Base-by-base conservation (phyloP, 2,888 invertebrate species). In the Amphiduros pacificus region DNA sequence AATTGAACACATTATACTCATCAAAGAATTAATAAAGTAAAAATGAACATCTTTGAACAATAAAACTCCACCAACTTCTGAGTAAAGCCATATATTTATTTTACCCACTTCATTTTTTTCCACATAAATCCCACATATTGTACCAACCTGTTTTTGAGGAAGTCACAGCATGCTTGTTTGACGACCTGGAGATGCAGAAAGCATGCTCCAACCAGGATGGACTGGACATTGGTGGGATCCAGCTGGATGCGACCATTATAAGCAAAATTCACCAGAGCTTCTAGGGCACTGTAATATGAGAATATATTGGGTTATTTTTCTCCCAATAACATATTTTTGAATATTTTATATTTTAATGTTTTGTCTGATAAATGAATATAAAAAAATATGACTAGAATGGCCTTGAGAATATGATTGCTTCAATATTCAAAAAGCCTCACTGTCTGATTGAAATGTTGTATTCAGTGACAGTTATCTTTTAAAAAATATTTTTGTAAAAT, bases 231-330 rank as follows among this genome's bases (percentile, higher is more conserved):
- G 69, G 87, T 87, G 71, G 88, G 88, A 74, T 90, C 89, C 60
- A 94, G 88, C 63, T 88, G 87, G 6, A 93, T 87, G 69, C 88
- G 86, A 2, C 85, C 93, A 68, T 89, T 90, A 82, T 94, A 94
- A 0, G 92, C 92, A 85, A 90, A 94, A 81, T 92, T 91, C 41
- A 94, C 88, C 54, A 94, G 84, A 40, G 89, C 87, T 83, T 92
- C 92, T 69, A 93, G 81, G 5, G 92, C 92, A 75, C 90, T 90
- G 76, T 22, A 82, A 84, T 70, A 44, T 36, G 48, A 2, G 50
- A n/a, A n/a, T n/a, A n/a, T n/a, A n/a, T n/a, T n/a, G n/a, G n/a
- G n/a, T n/a, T n/a, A n/a, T n/a, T n/a, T n/a, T n/a, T n/a, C n/a
- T n/a, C n/a, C n/a, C n/a, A n/a, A n/a, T n/a, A n/a, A n/a, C n/a